These are phyloP conservation scores for Noctua janthe DNA, from an alignment of 2,888 invertebrate genomes.

Conservation along the genomic window DNA sequence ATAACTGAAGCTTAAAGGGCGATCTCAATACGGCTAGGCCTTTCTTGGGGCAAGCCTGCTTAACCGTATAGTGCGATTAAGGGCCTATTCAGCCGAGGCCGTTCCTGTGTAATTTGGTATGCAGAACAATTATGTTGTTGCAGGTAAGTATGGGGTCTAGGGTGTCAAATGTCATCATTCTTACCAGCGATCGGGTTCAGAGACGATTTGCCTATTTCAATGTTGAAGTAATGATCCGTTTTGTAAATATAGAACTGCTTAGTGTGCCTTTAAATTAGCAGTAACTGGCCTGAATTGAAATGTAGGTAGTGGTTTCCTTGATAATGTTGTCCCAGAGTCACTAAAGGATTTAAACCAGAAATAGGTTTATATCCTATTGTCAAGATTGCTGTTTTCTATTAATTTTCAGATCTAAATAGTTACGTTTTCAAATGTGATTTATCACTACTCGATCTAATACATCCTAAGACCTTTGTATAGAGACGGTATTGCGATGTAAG, in stretches of 20 bases:
- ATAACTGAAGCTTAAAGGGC: constrained; percentile 86
- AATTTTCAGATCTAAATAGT: neutral
- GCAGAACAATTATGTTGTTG: constrained; percentile 60
- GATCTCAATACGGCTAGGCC: constrained; percentile 80
- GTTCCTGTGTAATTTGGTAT: constrained; percentile 62
- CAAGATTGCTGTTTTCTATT: neutral
- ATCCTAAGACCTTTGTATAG: constrained; percentile 36
- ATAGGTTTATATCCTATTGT: neutral
- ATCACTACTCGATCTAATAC: constrained; percentile 23
- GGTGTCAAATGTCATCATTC: no score
- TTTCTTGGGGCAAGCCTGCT: constrained; percentile 70
- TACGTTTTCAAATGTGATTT: neutral
- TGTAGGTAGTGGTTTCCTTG: neutral
- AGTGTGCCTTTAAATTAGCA: neutral
- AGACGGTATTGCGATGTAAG: constrained; percentile 53
- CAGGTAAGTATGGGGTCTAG: neutral
- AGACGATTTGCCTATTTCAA: neutral
- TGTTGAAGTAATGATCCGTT: neutral
- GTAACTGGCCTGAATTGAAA: neutral
- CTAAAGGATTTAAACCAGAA: neutral
- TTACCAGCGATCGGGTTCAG: neutral
- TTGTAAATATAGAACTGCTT: neutral
- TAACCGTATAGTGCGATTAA: constrained; percentile 75
- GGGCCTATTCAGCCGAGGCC: constrained; percentile 69
- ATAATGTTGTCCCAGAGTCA: neutral